Evolutionary conservation across 1,140 invertebrate species (phyloP), one percentile per base, ranked within the genome.

Genomic region (Pachyrhynchus sulphureomaculatus): DNA sequence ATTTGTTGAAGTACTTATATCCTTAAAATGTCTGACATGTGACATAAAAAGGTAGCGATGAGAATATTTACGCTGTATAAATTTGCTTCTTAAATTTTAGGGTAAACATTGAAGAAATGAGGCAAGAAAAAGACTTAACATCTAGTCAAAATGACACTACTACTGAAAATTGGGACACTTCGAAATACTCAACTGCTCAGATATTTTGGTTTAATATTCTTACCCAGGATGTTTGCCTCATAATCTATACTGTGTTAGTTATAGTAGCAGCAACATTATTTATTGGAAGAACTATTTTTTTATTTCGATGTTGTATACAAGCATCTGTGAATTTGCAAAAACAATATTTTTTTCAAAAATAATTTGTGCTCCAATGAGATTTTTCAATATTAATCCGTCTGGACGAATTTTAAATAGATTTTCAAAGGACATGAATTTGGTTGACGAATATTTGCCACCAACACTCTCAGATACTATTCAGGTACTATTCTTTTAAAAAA

Each of bases 341-440:
- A 95, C 70, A 78, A 76, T 8, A 93, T n/a, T 96, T 86, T 95
- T 96, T 69, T 76, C 79, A 12, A 87, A 87, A 42, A 84, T 96
- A 1, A 84, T 93, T 23, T 80, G 87, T 4, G 87, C 91, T 0
- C 89, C 88, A 0, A 93, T 95, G 82, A 80, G 83, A 8, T 96
- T 96, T 77, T 96, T 96, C 75, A 92, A 93, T 66, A 87, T 85
- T 5, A 95, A 95, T 75, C 88, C 91, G 1, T 81, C 81, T 62
- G 89, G 88, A 5, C 78, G 91, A 4, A 91, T 89, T n/a, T 71
- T 90, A 2, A 90, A 90, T 69, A 75, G 88, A 32, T 90, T 90
- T 65, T 84, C 87, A 1, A 89, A 88, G 73, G 88, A 90, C 62
- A 82, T 89, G 70, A 88, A 89, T 0, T 83, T 86, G 0, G 84